Evolutionary conservation across 2,888 invertebrate genomes (phyloP).

Genomic region (Eupithecia abbreviata): DNA sequence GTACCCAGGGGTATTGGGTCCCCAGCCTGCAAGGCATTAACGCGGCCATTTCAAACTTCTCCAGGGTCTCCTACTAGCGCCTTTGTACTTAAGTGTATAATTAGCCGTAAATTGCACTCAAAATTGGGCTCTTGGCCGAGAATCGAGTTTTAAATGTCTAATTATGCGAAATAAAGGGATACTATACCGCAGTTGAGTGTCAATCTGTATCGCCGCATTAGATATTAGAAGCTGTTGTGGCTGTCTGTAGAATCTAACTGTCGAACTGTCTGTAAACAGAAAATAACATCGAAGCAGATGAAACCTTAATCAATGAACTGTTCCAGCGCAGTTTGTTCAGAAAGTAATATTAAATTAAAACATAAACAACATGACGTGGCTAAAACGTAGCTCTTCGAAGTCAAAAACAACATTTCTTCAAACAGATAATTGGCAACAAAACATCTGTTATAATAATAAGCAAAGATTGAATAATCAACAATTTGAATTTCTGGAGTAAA

Average conservation of each 20-base stretch:
- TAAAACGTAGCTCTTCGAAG: slow-evolving; percentile 39
- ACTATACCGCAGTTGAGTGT: slow-evolving; percentile 68
- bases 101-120: slow-evolving; percentile 79
- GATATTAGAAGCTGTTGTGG: slow-evolving; percentile 34
- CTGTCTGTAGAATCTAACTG: slow-evolving; percentile 15
- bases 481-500: slow-evolving; percentile 47
- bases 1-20: slow-evolving; percentile 25
- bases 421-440: slow-evolving; percentile 51
- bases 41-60: slow-evolving; percentile 68
- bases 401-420: slow-evolving; percentile 43
- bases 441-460: slow-evolving; percentile 47
- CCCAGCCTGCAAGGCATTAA: slow-evolving; percentile 55
- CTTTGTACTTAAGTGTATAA: slow-evolving; percentile 78
- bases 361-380: slow-evolving; percentile 7
- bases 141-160: slow-evolving; percentile 79
- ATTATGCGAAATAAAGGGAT: slow-evolving; percentile 74
- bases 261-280: slow-evolving; percentile 29
- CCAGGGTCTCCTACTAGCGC: slow-evolving; percentile 53
- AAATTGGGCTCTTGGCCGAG: slow-evolving; percentile 75
- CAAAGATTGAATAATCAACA: slow-evolving; percentile 49
- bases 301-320: slow-evolving; percentile 10
- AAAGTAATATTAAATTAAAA: slow-evolving; percentile 7
- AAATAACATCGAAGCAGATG: slow-evolving; percentile 23
- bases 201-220: slow-evolving; percentile 63
- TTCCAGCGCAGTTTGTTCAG: background rate